Conservation (phyloP, 2,113 vertebrate species). For the Chrysochloris asiatica region DNA sequence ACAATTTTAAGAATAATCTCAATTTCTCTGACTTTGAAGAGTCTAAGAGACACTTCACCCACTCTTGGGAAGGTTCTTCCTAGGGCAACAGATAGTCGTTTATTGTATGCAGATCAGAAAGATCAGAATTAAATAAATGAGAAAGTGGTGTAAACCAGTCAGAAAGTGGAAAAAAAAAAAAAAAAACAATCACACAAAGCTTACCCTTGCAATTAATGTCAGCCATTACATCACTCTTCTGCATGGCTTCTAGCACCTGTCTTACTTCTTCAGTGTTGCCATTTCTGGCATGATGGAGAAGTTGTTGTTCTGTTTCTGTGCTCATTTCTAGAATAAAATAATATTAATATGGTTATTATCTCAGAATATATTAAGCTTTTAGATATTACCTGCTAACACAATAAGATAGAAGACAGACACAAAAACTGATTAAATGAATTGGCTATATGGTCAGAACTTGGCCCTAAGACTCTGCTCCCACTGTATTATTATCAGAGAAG, state of each 20-base stretch:
- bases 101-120: not conserved
- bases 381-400: constrained; percentile 38
- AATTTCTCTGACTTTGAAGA: not conserved
- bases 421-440: not conserved
- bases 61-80: not conserved
- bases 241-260: constrained; percentile 86
- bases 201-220: constrained; percentile 98
- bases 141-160: not conserved
- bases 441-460: not conserved
- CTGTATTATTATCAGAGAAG: not conserved
- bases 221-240: constrained; percentile 85
- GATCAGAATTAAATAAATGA: not conserved
- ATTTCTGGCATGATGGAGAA: constrained; percentile 93
- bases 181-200: not conserved
- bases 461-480: not conserved
- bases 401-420: not conserved
- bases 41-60: not conserved
- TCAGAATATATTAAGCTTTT: not conserved
- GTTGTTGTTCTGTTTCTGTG: constrained; percentile 90
- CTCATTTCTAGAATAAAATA: constrained; percentile 82
- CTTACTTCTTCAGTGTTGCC: constrained; percentile 91
- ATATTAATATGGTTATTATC: not conserved
- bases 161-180: not conserved
- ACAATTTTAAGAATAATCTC: not conserved
- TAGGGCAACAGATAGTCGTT: not conserved